Evolutionary conservation across 2,888 invertebrate species (phyloP).

Genomic region (Leistus spinibarbis): DNA sequence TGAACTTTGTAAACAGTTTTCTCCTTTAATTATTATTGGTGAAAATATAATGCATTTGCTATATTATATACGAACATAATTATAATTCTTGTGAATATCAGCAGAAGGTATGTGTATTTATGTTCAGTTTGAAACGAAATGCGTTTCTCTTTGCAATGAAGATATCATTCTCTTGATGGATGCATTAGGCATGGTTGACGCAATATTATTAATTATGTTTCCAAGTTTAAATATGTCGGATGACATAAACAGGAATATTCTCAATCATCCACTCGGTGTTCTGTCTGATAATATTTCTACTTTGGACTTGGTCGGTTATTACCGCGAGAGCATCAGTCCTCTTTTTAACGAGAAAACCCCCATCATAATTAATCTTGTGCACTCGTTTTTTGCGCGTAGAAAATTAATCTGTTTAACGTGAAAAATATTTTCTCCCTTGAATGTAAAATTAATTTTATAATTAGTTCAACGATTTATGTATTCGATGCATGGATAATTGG

Average conservation of each 20-base stretch:
- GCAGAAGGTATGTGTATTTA: not conserved
- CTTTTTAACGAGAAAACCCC: slow-evolving; percentile 12
- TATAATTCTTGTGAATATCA: too few species aligned
- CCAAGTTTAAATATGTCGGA: slow-evolving; percentile 16
- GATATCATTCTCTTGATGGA: not conserved
- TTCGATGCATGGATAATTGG: not conserved
- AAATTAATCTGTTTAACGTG: slow-evolving; percentile 33
- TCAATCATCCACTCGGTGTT: not conserved
- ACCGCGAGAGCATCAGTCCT: slow-evolving; percentile 1
- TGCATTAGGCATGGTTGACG: not conserved
- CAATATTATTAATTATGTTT: slow-evolving; percentile 5
- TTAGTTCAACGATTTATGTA: slow-evolving; percentile 9
- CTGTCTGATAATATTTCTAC: not conserved
- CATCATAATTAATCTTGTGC: slow-evolving; percentile 32
- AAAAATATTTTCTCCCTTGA: slow-evolving; percentile 34
- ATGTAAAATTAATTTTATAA: slow-evolving; percentile 37
- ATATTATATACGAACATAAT: too few species aligned
- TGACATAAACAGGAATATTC: slow-evolving; percentile 12
- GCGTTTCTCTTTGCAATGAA: not conserved
- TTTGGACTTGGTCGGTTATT: slow-evolving; percentile 16
- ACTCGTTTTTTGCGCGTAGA: slow-evolving; percentile 26
- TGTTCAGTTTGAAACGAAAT: not conserved
- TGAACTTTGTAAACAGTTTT: too few species aligned
- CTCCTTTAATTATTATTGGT: too few species aligned
- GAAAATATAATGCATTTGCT: too few species aligned